Percentiles rank a stretch among this genome's conserved stretches.
These are phyloP conservation scores for Mythimna pallens DNA, from an alignment of 2,888 invertebrate species.

Conservation along the genomic window DNA sequence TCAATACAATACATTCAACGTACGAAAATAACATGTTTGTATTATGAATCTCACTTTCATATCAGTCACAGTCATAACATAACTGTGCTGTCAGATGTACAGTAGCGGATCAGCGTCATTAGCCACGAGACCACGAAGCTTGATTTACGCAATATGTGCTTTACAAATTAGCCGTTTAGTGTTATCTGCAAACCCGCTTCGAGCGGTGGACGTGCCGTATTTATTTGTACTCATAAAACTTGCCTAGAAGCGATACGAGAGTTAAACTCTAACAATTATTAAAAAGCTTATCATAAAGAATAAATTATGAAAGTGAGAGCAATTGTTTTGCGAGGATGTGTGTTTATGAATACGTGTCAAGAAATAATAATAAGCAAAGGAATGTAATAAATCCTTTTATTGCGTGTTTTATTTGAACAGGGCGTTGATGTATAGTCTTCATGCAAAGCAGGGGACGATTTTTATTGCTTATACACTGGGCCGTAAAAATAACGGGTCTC, in stretches of 20 bases:
- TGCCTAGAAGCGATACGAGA: constrained; percentile 69
- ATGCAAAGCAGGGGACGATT: constrained; percentile 6
- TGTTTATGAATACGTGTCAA: constrained; percentile 41
- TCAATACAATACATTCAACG: constrained; percentile 55
- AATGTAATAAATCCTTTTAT: constrained; percentile 28
- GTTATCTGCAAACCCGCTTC: constrained; percentile 80
- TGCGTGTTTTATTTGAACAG: constrained; percentile 32
- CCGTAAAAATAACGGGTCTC: too few species aligned
- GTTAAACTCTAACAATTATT: constrained; percentile 33
- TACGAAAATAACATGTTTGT: constrained; percentile 65
- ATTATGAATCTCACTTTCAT: constrained; percentile 74
- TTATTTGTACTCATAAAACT: constrained; percentile 66
- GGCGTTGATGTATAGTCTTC: constrained; percentile 17
- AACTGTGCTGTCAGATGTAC: constrained; percentile 72
- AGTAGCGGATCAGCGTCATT: constrained; percentile 77
- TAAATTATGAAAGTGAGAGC: constrained; percentile 20
- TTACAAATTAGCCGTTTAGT: constrained; percentile 87
- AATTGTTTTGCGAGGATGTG: constrained; percentile 30
- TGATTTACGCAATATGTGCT: constrained; percentile 83
- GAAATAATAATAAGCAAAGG: constrained; percentile 30
- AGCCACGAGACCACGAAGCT: constrained; percentile 77
- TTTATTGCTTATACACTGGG: neutral
- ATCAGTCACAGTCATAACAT: constrained; percentile 70
- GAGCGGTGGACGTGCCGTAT: constrained; percentile 73
- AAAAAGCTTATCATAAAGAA: constrained; percentile 41